Evolutionary conservation across 2,888 invertebrate species (phyloP).

Genomic region (Orchesellides sinensis): DNA sequence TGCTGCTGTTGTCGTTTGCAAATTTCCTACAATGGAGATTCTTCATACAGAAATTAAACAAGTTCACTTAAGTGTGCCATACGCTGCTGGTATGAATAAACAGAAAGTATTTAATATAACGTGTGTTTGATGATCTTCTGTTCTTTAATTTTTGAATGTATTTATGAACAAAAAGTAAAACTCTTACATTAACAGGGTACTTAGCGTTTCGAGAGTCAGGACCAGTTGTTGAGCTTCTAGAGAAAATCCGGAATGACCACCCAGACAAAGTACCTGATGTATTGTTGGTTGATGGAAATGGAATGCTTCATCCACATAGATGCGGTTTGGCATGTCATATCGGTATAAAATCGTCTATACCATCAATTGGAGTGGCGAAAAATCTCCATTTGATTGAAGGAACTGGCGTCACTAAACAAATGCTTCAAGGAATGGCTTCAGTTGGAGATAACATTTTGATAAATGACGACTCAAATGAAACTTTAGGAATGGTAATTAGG

Average conservation of each 20-base stretch:
- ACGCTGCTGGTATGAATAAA: slow-evolving; percentile 75
- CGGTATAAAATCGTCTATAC: slow-evolving; percentile 76
- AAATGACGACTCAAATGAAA: slow-evolving; percentile 38
- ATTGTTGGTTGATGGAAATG: slow-evolving; percentile 78
- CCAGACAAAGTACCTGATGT: slow-evolving; percentile 77
- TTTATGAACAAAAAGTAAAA: too few relatives aligned
- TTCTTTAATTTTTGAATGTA: too few relatives aligned
- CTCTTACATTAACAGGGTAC: slow-evolving; percentile 76
- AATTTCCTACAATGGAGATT: slow-evolving; percentile 67
- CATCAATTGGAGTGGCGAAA: slow-evolving; percentile 78
- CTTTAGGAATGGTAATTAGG: slow-evolving; percentile 71
- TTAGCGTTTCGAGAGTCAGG: slow-evolving; percentile 77
- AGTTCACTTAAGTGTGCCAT: slow-evolving; percentile 76
- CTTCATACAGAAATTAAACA: slow-evolving; percentile 61
- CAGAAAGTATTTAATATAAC: neutral
- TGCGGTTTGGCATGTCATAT: slow-evolving; percentile 78
- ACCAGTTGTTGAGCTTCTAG: slow-evolving; percentile 75
- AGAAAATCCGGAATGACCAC: slow-evolving; percentile 73
- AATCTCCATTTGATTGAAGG: slow-evolving; percentile 77
- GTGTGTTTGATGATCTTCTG: too few relatives aligned
- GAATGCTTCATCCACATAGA: slow-evolving; percentile 77
- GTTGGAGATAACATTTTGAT: slow-evolving; percentile 69
- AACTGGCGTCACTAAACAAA: slow-evolving; percentile 64
- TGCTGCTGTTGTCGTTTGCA: slow-evolving; percentile 69
- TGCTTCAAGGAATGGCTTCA: slow-evolving; percentile 43